Percentiles rank a stretch among this genome's conserved stretches.
phyloP scores from a whole-genome alignment of 2,797 vertebrate species.

The Morus bassanus region DNA sequence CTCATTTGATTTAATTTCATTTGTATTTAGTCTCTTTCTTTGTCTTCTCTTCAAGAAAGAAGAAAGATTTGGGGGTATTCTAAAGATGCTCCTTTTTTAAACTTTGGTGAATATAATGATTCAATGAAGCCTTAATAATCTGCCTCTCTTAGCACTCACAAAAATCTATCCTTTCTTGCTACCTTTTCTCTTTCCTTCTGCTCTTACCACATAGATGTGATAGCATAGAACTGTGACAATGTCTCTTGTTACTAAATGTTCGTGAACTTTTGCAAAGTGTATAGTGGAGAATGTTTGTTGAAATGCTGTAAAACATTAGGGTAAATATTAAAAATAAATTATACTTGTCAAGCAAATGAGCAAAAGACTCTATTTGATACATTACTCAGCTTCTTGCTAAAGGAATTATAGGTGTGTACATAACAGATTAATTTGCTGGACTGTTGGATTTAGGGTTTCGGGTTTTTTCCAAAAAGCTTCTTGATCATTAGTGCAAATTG shows the following conservation, averaged over 20 bases:
- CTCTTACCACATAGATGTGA: neutral
- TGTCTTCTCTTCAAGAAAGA: constrained; percentile 18
- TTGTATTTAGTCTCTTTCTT: constrained; percentile 52
- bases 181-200: neutral
- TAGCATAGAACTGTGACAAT: neutral
- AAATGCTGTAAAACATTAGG: neutral
- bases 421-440: neutral
- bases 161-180: neutral
- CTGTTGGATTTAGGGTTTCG: neutral
- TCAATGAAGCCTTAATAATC: neutral
- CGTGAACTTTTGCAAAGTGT: neutral
- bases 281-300: neutral
- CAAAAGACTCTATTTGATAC: neutral
- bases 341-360: neutral
- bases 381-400: neutral
- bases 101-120: neutral
- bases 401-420: neutral
- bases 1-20: constrained; percentile 66
- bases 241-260: neutral
- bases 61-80: constrained; percentile 61
- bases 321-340: neutral
- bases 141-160: neutral
- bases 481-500: neutral
- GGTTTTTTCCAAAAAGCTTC: neutral
- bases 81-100: constrained; percentile 24